Evolutionary conservation across 2,113 vertebrate species (phyloP).

Genomic region (Chelonoidis abingdonii): DNA sequence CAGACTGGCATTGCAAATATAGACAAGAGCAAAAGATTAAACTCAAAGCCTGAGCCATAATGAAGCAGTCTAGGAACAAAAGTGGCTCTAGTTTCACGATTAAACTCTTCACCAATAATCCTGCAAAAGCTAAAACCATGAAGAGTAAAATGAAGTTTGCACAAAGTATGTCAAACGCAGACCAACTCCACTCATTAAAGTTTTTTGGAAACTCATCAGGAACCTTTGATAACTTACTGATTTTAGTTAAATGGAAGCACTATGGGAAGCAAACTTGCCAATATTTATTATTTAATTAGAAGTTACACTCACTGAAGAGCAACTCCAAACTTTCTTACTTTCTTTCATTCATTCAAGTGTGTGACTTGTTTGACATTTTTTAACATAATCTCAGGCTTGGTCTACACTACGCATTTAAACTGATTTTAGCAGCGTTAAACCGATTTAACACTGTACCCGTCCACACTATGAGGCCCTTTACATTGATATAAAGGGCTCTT

Average conservation of each 20-base stretch:
- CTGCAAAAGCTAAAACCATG: not conserved
- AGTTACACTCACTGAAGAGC: not conserved
- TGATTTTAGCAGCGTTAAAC: too few species aligned
- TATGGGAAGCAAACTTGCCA: conserved; percentile 3
- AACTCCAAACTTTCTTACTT: not conserved
- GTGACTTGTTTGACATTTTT: not conserved
- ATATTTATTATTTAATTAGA: not conserved
- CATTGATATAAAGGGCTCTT: too few species aligned
- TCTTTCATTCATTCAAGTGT: not conserved
- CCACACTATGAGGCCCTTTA: too few species aligned
- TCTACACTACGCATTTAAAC: too few species aligned
- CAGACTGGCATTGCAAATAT: not conserved
- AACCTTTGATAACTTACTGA: conserved; percentile 42
- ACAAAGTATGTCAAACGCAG: not conserved
- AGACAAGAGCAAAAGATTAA: not conserved
- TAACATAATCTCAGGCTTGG: too few species aligned
- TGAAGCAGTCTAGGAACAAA: not conserved
- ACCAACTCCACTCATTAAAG: not conserved
- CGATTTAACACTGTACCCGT: too few species aligned
- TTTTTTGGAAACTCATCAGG: not conserved
- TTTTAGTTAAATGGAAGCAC: conserved; percentile 58
- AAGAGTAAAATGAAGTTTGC: not conserved
- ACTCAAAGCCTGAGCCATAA: not conserved
- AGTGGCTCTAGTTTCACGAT: not conserved
- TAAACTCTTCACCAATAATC: not conserved